phyloP scores from a whole-genome alignment of 2,113 vertebrate genomes.

The Cyrtonyx montezumae region DNA sequence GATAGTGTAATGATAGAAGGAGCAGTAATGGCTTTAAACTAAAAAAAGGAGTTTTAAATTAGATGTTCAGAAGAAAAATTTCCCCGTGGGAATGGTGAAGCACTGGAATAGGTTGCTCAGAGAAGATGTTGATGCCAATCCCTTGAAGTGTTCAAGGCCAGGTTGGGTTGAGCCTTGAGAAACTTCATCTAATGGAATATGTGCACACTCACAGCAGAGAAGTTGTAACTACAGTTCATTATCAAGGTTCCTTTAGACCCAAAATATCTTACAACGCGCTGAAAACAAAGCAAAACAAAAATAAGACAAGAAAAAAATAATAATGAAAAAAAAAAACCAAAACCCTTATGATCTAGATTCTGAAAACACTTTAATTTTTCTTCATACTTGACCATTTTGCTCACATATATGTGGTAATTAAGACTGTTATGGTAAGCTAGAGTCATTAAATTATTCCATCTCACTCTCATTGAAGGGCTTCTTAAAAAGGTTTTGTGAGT shows the following conservation, averaged over 20 bases:
- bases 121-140: background rate
- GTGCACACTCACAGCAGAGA: background rate
- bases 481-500: background rate
- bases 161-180: background rate
- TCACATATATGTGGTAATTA: background rate
- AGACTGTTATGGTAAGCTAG: background rate
- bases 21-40: background rate
- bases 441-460: background rate
- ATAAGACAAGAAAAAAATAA: background rate
- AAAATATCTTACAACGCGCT: background rate
- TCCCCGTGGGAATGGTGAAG: background rate
- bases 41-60: background rate
- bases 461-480: background rate
- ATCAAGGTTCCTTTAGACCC: background rate
- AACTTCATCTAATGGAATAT: background rate
- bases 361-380: background rate
- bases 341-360: background rate
- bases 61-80: background rate
- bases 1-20: background rate
- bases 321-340: background rate
- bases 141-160: background rate
- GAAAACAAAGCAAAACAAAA: background rate
- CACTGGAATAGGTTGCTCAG: background rate
- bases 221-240: background rate
- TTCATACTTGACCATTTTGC: background rate